Percentiles rank a stretch among this genome's conserved stretches.
Conservation (phyloP, 2,888 invertebrate species). For the Bimastos eiseni region DNA sequence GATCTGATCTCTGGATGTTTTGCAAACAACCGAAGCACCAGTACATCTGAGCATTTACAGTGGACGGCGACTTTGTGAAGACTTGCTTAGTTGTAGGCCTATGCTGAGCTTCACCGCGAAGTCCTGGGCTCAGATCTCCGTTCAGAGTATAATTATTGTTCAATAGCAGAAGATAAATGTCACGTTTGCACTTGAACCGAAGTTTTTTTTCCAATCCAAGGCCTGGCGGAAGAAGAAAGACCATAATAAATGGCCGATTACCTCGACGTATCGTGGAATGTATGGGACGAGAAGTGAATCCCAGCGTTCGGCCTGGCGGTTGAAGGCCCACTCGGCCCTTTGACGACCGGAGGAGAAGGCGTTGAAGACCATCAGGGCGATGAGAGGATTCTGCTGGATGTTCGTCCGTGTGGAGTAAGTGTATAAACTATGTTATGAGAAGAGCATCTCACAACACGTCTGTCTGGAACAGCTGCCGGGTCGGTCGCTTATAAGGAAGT, state of each 20-base stretch:
- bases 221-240: neutral
- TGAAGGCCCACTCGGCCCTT: neutral
- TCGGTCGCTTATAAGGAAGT: conserved; percentile 13
- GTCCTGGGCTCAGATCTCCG: too few species aligned
- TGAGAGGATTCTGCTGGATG: neutral
- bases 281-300: neutral
- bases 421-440: conserved; percentile 6
- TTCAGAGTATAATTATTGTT: neutral
- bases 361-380: neutral
- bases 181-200: neutral
- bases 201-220: neutral
- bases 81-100: neutral
- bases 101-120: neutral
- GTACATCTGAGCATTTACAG: neutral
- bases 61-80: neutral
- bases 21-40: neutral
- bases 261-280: neutral
- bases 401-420: neutral
- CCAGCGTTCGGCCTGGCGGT: neutral
- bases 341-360: neutral
- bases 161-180: neutral
- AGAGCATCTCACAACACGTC: neutral
- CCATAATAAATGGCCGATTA: neutral
- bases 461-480: neutral
- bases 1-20: neutral